Evolutionary conservation across 2,888 invertebrate genomes (phyloP), one percentile per base, ranked within the genome.

Genomic region (Trachelus tabidus): DNA sequence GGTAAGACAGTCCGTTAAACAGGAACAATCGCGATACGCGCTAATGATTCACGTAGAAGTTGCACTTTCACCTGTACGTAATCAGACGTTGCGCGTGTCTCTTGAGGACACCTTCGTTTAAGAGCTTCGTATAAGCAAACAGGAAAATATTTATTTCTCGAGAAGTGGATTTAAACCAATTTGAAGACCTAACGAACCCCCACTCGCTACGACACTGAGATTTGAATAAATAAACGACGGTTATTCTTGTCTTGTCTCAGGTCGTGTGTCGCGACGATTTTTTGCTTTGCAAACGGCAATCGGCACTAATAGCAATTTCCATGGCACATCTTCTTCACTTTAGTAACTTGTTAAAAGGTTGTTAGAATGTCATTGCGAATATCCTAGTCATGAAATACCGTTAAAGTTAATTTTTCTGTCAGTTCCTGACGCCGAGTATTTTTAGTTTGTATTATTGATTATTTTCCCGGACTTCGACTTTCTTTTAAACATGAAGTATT

Each of bases 21-120:
- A 56, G 56, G 56, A 56, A 56, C 56, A 56, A 56, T 56, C 56
- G 23, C 56, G 56, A 56, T 56, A 56, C 56, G 56, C 23, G 56
- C 56, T 56, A 56, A 56, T 3, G 56, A 56, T 56, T 71, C 71
- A 71, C 34, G 34, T 34, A 71, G 71, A 56, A 75, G 81, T 78
- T 78, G 78, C 76, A 81, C 81, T 81, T 81, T 81, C 81, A 80
- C 81, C 80, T 78, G 81, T 68, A 77, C 78, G 81, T 81, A 81
- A 81, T 81, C 74, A 79, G 75, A 75, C 77, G 31, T 71, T 34
- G 76, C 76, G 77, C 69, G 78, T 79, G 75, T 73, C 56, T 56
- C 23, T 56, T 23, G 9, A 56, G 23, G 56, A 75, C 69, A 75
- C 74, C 81, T 81, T 77, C 79, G 81, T 80, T 80, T 69, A 76